A percentile compares a stretch with the other conserved stretches of the same genome.
phyloP scores from a whole-genome alignment of 1,140 invertebrate genomes.

The Calycopis cecrops region DNA sequence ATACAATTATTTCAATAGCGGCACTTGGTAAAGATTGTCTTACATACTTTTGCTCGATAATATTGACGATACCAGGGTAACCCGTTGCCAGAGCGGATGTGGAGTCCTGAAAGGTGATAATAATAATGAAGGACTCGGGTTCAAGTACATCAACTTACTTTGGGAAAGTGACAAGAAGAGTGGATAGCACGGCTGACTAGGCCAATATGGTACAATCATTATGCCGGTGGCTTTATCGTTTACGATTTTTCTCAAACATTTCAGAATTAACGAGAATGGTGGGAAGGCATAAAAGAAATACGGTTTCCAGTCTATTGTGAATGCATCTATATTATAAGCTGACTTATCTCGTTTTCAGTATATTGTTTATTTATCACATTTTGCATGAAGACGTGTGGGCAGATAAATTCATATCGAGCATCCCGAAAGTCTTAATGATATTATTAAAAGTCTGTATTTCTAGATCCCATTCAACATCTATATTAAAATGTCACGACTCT shows the following conservation, averaged over 20 bases:
- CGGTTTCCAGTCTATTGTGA: background rate
- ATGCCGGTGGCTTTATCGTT: too few relatives aligned
- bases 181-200: too few relatives aligned
- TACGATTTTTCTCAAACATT: background rate
- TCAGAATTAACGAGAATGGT: background rate
- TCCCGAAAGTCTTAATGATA: background rate
- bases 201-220: too few relatives aligned
- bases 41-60: conserved; percentile 8
- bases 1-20: conserved; percentile 8
- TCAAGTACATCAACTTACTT: background rate
- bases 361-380: background rate
- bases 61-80: conserved; percentile 8
- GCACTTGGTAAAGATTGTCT: conserved; percentile 7
- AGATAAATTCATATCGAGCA: background rate
- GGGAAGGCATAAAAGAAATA: background rate
- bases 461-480: background rate
- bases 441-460: background rate
- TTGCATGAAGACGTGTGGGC: background rate
- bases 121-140: background rate
- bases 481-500: background rate
- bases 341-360: background rate
- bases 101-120: conserved; percentile 1
- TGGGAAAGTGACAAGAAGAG: background rate
- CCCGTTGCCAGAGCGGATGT: conserved; percentile 1
- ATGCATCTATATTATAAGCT: background rate